Percentiles rank a stretch among this genome's conserved stretches.
These are phyloP conservation scores for Petrocephalus microphthalmus DNA, from an alignment of 2,113 vertebrate species.

Conservation along the genomic window DNA sequence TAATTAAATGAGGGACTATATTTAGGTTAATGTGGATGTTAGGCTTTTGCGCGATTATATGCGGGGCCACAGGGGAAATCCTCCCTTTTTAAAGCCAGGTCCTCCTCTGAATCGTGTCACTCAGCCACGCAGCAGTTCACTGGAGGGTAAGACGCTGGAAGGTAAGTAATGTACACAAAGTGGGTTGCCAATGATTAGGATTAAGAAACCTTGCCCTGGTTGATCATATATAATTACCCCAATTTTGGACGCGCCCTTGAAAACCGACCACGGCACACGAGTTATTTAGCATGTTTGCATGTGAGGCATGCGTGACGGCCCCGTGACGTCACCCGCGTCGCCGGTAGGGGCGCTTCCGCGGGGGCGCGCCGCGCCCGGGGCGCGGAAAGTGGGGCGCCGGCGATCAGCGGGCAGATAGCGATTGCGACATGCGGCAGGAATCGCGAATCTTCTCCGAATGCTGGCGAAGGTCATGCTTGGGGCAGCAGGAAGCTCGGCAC, in stretches of 20 bases:
- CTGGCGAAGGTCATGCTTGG: too few species aligned
- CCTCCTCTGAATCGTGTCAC: neutral
- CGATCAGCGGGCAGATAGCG: neutral
- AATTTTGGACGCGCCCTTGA: neutral
- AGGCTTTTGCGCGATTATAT: neutral
- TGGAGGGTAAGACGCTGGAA: neutral
- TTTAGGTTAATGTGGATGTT: neutral
- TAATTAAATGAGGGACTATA: neutral
- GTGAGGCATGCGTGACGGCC: slow-evolving; percentile 1
- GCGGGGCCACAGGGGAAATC: neutral
- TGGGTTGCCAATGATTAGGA: neutral
- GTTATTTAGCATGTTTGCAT: neutral
- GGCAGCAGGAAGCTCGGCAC: too few species aligned
- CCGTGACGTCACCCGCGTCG: neutral
- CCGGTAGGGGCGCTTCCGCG: neutral
- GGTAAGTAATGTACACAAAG: neutral
- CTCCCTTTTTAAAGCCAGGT: neutral
- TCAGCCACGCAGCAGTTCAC: neutral
- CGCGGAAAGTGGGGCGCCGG: neutral
- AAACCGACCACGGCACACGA: neutral
- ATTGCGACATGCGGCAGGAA: neutral
- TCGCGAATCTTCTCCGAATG: neutral
- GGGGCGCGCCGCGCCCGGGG: neutral
- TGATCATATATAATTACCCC: slow-evolving; percentile 1
- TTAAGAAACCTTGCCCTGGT: slow-evolving; percentile 5